Evolutionary conservation across 2,888 invertebrate species (phyloP).

Genomic region (Eupithecia tripunctaria): DNA sequence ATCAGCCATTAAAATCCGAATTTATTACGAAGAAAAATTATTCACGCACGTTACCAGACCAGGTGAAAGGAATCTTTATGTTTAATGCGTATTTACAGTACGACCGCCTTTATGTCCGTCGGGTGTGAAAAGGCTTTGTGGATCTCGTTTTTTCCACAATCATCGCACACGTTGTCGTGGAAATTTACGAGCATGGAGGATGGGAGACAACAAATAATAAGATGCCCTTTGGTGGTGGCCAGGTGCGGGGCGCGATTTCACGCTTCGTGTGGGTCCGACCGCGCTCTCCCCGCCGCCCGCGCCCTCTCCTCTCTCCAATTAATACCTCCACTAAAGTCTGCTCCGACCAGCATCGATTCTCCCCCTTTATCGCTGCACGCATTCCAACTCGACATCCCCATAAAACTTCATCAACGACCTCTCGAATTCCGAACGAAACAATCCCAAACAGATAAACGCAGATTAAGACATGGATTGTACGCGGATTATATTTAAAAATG

Average conservation of each 20-base stretch:
- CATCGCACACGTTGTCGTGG: constrained; percentile 83
- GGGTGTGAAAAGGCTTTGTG: constrained; percentile 80
- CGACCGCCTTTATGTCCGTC: constrained; percentile 71
- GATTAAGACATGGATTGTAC: constrained; percentile 51
- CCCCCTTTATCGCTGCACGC: constrained; percentile 49
- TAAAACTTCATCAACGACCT: constrained; percentile 53
- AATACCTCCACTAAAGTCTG: constrained; percentile 76
- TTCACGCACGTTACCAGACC: constrained; percentile 76
- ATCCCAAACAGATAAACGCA: constrained; percentile 50
- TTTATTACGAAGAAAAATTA: constrained; percentile 83
- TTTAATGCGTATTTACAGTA: constrained; percentile 62
- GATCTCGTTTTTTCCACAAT: constrained; percentile 78
- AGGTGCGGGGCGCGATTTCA: constrained; percentile 80
- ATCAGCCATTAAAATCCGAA: constrained; percentile 79
- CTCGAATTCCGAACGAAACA: constrained; percentile 49
- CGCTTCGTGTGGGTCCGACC: constrained; percentile 80
- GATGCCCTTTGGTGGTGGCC: constrained; percentile 66
- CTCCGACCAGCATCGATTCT: neutral
- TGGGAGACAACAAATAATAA: constrained; percentile 84
- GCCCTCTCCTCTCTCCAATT: constrained; percentile 67
- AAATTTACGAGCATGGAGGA: constrained; percentile 83
- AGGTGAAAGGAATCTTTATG: constrained; percentile 64
- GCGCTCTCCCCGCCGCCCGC: constrained; percentile 48
- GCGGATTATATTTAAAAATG: constrained; percentile 54
- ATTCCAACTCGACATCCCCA: constrained; percentile 64